phyloP scores from a whole-genome alignment of 2,797 vertebrate genomes.

The Mergus octosetaceus region DNA sequence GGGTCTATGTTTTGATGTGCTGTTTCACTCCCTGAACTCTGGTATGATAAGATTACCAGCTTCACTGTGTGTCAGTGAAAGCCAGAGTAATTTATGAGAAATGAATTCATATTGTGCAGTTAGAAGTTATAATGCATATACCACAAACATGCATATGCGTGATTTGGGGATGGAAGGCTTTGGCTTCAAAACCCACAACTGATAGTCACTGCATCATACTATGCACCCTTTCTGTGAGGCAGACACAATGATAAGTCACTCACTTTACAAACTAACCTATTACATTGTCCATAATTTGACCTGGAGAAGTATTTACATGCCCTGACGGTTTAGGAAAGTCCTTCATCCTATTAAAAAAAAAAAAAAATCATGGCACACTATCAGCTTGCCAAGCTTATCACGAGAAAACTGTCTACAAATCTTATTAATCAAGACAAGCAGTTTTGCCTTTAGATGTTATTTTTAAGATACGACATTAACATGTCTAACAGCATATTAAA shows the following conservation, averaged over 20 bases:
- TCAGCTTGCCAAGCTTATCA: not conserved
- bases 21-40: not conserved
- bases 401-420: not conserved
- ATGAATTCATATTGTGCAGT: not conserved
- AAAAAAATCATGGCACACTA: not conserved
- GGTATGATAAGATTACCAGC: not conserved
- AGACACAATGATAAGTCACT: not conserved
- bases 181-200: not conserved
- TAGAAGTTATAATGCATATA: not conserved
- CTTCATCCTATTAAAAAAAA: not conserved
- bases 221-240: not conserved
- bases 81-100: not conserved
- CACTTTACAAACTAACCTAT: not conserved
- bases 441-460: not conserved
- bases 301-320: not conserved
- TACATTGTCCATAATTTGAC: not conserved
- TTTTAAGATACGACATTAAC: not conserved
- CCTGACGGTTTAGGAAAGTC: not conserved
- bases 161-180: not conserved
- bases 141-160: rapidly evolving
- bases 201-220: not conserved
- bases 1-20: not conserved
- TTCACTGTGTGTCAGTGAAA: not conserved
- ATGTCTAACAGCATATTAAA: not conserved
- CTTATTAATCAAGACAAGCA: not conserved